Percentiles rank a stretch among this genome's conserved stretches.
Conservation (phyloP, 2,888 invertebrate species). For the Anthophora plumipes region DNA sequence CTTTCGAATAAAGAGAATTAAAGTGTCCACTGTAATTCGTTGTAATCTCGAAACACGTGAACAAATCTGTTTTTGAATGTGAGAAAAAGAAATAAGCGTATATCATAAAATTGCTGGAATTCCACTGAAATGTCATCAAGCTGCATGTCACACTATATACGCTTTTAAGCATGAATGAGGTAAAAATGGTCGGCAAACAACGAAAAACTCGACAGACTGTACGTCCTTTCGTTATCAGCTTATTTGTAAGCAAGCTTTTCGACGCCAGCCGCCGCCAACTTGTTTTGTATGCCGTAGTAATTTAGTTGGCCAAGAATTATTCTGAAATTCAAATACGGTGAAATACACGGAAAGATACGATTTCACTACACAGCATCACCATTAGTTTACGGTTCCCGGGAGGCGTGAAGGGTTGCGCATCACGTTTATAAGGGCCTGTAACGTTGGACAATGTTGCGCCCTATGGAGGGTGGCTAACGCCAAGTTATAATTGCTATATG, state of each 20-base stretch:
- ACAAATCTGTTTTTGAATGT: neutral
- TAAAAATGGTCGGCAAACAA: neutral
- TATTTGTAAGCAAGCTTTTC: slow-evolving; percentile 2
- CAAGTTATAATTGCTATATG: slow-evolving; percentile 80
- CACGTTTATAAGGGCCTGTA: slow-evolving; percentile 73
- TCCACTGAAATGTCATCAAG: neutral
- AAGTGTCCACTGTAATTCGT: neutral
- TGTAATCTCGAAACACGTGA: neutral
- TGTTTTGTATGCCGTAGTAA: neutral
- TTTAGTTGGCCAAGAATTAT: slow-evolving; percentile 29
- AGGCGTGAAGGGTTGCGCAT: slow-evolving; percentile 76
- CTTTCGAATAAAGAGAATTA: too few species aligned
- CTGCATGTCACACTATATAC: neutral
- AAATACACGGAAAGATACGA: slow-evolving; percentile 69
- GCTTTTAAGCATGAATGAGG: neutral
- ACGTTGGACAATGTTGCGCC: slow-evolving; percentile 66
- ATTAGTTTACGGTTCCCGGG: slow-evolving; percentile 82
- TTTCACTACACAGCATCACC: slow-evolving; percentile 74
- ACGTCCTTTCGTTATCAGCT: slow-evolving; percentile 1
- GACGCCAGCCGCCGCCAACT: neutral
- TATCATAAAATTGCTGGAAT: neutral
- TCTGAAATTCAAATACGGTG: slow-evolving; percentile 54
- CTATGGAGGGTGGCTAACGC: slow-evolving; percentile 54
- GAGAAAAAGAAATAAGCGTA: neutral
- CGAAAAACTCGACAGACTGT: neutral